Conservation (phyloP, 2,888 invertebrate species). For the Caenorhabditis auriculariae region DNA sequence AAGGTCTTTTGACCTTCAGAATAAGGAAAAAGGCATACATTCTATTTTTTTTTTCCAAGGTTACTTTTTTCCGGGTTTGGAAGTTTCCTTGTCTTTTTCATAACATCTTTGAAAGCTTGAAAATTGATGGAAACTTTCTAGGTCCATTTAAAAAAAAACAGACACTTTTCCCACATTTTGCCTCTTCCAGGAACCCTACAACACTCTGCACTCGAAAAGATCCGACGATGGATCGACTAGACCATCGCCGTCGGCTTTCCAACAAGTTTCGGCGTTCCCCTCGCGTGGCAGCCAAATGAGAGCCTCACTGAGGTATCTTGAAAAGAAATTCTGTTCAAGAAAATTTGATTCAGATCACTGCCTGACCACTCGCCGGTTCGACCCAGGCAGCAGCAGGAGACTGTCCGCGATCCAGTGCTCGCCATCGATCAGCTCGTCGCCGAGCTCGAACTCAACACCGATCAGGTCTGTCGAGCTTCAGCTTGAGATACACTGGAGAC, state of each 20-base stretch:
- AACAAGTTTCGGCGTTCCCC: constrained; percentile 29
- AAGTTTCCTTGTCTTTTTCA: too few relatives aligned
- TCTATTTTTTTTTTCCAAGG: too few relatives aligned
- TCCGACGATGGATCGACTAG: constrained; percentile 32
- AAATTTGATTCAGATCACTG: constrained; percentile 15
- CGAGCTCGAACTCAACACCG: constrained; percentile 59
- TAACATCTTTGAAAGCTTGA: too few relatives aligned
- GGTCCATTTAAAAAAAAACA: too few relatives aligned
- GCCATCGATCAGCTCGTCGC: constrained; percentile 61
- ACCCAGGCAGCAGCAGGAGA: constrained; percentile 1
- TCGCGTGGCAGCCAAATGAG: constrained; percentile 22
- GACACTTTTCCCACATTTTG: too few relatives aligned
- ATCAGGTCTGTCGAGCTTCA: too few relatives aligned
- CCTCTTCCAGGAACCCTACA: constrained; percentile 48
- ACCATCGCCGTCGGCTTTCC: constrained; percentile 47
- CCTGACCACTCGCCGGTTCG: constrained; percentile 36
- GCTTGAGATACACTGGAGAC: too few relatives aligned
- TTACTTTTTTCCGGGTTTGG: too few relatives aligned
- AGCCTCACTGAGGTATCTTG: constrained; percentile 17
- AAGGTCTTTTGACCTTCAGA: too few relatives aligned
- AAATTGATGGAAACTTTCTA: too few relatives aligned
- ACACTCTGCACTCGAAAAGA: constrained; percentile 40
- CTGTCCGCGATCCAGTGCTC: constrained; percentile 36
- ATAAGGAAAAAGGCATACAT: too few relatives aligned
- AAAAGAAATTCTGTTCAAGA: neutral